Base-by-base conservation (phyloP, 1,140 invertebrate species). In the Sinonovacula constricta region DNA sequence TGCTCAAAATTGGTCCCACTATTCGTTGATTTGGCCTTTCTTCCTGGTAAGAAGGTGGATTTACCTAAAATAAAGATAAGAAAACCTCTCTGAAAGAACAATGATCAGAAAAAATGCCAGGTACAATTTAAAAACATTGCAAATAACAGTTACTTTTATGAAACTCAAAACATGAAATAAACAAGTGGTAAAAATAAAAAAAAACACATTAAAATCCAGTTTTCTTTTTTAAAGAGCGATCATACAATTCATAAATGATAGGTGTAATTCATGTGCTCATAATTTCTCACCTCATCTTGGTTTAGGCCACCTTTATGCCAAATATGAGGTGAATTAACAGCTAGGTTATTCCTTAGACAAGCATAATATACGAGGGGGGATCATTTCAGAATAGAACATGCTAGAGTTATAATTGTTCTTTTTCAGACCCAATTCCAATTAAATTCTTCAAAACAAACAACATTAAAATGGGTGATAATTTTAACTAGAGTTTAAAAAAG, bases 11-110 rank as follows among this genome's bases (percentile, higher is more conserved):
- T 69, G 33, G 80, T 85, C 28, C 54, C 79, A 45, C 78, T 81
- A 39, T 72, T 83, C 18, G 83, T 67, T 12, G 79, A 81, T 59
- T 87, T 88, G 1, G 85, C 82, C 56, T 87, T 88, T 49, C 87
- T 67, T 0, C 85, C 80, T 56, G 87, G 85, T 56, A 88, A 66
- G 53, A 88, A 86, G 28, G 83, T 85, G 24, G 85, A 85, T 74
- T 88, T 88, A 74, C 84, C 86, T 88, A 62, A n/a, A n/a, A n/a
- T n/a, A n/a, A n/a, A n/a, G n/a, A n/a, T n/a, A 51, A 79, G 69
- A 78, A 72, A 49, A 79, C 18, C 18, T 45, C 7, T 45, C 18
- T 7, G 18, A 45, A 45, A 45, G 39, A 10, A 7, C 39, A 10
- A 10, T 7, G 39, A 31, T 65, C 33, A 76, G 56, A 5, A 59